phyloP scores from a whole-genome alignment of 2,797 vertebrate genomes.

The Streptopelia turtur region DNA sequence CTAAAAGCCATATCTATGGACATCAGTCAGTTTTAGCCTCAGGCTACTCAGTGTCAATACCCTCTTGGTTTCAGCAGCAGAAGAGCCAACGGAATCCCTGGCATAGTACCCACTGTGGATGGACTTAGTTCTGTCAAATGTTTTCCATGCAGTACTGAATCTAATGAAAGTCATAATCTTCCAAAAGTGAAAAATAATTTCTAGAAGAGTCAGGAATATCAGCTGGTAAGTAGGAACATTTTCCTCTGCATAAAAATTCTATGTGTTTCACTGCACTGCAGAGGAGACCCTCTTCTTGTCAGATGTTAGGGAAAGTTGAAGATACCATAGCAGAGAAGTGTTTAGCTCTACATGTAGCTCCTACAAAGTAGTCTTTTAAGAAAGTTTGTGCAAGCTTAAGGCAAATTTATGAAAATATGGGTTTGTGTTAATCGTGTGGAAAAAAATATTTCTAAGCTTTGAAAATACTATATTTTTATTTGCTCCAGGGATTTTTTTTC shows the following conservation, averaged over 20 bases:
- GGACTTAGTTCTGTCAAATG: background rate
- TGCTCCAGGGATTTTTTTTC: constrained; percentile 33
- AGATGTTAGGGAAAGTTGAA: constrained; percentile 45
- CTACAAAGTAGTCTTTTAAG: background rate
- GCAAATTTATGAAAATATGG: constrained; percentile 44
- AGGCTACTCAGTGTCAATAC: background rate
- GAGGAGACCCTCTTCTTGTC: background rate
- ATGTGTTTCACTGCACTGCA: background rate
- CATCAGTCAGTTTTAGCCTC: background rate
- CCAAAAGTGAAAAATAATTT: background rate
- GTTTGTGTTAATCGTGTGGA: constrained; percentile 59
- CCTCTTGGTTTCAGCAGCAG: background rate
- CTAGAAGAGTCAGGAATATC: background rate
- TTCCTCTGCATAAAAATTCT: constrained; percentile 15
- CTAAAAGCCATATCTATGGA: background rate
- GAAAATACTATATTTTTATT: constrained; percentile 50
- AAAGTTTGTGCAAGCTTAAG: constrained; percentile 32
- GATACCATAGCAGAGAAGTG: background rate
- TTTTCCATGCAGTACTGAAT: background rate
- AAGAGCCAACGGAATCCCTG: background rate
- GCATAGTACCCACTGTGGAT: background rate
- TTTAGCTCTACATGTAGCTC: background rate
- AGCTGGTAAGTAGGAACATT: background rate
- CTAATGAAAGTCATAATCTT: background rate
- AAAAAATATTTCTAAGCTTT: constrained; percentile 62